Conservation (phyloP, 2,888 invertebrate species). For the Drosophila diplacantha region DNA sequence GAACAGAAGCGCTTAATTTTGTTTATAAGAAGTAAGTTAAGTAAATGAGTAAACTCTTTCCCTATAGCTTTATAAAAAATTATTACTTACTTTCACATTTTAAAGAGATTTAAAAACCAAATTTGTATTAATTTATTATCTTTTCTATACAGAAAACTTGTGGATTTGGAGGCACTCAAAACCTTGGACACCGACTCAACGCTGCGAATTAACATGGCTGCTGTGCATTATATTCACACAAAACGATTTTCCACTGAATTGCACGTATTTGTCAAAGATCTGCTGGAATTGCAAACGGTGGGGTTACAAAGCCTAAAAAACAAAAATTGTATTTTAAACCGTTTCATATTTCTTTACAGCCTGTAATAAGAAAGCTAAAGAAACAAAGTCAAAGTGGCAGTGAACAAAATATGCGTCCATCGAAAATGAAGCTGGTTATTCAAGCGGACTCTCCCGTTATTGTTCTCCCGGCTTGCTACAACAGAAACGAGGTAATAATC, state of each 20-base stretch:
- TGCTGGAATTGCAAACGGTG: slow-evolving; percentile 89
- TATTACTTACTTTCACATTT: too few relatives aligned
- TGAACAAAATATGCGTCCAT: slow-evolving; percentile 57
- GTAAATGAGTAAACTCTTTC: background rate
- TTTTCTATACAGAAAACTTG: slow-evolving; percentile 51
- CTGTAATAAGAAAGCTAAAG: slow-evolving; percentile 76
- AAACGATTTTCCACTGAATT: slow-evolving; percentile 94
- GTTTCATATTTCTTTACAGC: slow-evolving; percentile 47
- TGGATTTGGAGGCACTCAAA: slow-evolving; percentile 43
- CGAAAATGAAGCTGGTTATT: slow-evolving; percentile 75
- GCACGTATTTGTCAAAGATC: slow-evolving; percentile 90
- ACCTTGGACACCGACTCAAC: slow-evolving; percentile 69
- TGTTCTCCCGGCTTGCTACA: slow-evolving; percentile 90
- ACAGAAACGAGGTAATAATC: slow-evolving; percentile 86
- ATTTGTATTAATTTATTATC: background rate
- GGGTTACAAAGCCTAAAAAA: slow-evolving; percentile 73
- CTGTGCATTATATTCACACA: slow-evolving; percentile 95
- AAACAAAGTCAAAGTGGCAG: slow-evolving; percentile 59
- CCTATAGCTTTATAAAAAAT: too few relatives aligned
- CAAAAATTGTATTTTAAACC: background rate
- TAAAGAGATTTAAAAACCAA: background rate
- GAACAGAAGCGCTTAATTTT: slow-evolving; percentile 88
- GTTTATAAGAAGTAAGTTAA: slow-evolving; percentile 80
- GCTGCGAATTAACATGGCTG: slow-evolving; percentile 86
- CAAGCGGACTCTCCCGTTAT: slow-evolving; percentile 85